These are phyloP conservation scores for Melopsittacus undulatus DNA, from an alignment of 2,797 vertebrate genomes.

Conservation along the genomic window DNA sequence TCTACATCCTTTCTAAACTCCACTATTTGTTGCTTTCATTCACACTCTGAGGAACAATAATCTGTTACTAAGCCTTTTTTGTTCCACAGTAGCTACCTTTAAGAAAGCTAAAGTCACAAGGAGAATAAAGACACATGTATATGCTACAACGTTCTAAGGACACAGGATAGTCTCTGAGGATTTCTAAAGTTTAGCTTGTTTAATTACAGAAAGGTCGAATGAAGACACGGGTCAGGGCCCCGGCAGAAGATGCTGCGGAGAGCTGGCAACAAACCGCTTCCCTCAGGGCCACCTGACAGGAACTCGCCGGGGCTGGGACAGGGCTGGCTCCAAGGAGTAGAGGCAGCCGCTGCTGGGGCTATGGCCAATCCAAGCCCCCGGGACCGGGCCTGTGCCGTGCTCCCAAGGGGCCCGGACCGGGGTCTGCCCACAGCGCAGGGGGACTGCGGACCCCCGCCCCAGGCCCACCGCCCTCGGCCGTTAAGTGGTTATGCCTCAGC, in stretches of 20 bases:
- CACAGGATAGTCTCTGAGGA: fast-evolving
- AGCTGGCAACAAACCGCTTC: background rate
- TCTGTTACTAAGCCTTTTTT: background rate
- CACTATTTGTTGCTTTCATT: background rate
- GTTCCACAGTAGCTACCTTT: background rate
- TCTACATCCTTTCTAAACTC: background rate
- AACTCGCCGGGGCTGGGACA: background rate
- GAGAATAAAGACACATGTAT: fast-evolving
- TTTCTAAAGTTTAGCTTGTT: background rate
- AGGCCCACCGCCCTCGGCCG: background rate
- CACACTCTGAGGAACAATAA: background rate
- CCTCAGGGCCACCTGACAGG: background rate
- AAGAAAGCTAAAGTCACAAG: background rate
- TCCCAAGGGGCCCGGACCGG: background rate
- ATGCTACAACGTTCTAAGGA: background rate
- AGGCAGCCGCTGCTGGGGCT: background rate
- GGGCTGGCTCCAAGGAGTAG: background rate
- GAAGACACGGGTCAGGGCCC: background rate
- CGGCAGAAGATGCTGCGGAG: background rate
- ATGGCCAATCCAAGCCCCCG: background rate
- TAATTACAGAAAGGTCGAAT: background rate
- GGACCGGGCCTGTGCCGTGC: background rate
- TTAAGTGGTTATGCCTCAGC: background rate
- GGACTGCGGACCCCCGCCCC: background rate
- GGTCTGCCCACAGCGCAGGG: background rate